Evolutionary conservation across 1,140 invertebrate genomes (phyloP), one percentile per base, ranked within the genome.

Genomic region (Trissolcus basalis): DNA sequence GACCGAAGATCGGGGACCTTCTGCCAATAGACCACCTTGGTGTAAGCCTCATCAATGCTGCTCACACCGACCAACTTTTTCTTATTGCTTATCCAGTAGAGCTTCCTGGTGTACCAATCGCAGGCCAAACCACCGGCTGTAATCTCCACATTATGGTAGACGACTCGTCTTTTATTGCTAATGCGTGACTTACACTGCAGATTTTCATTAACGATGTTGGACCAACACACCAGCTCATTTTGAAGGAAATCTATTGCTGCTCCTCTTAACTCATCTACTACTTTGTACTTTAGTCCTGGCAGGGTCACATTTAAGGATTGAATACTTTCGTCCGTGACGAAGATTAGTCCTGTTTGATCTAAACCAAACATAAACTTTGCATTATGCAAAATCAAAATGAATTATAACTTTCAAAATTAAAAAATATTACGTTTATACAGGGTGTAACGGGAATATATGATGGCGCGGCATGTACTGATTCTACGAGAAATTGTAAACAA

Each of bases 1-100:
- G 94, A 94, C 80, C 95, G 89, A 1, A 95, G 95, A 79, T 96
- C 94, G 84, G 96, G 95, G 32, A 97, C 91, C 74, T 97, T 95
- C 13, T 94, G 93, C 94, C 96, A 97, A 83, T 96, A 95, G 1
- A 97, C 89, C 1, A 97, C 95, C 88, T 96, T 96, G 51, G 95
- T 91, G 77, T 93, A 88, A 63, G 89, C 90, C 7, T 93, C 92
- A 81, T 94, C 91, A 43, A 96, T 89, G 27, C 93, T 93, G 12
- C 93, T 93, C 16, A 97, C 95, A 90, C 97, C 96, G 69, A 97
- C 95, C 65, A 92, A 90, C 84, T 95, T 95, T 33, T 93, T 94
- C 79, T 95, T 94, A 36, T 93, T 93, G 86, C 96, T 96, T 1
- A 94, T 95, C 96, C 96, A 97, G 82, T 97, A 97, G 11, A 97